These are phyloP conservation scores for Crioceris asparagi DNA, from an alignment of 2,888 invertebrate genomes.

Conservation along the genomic window DNA sequence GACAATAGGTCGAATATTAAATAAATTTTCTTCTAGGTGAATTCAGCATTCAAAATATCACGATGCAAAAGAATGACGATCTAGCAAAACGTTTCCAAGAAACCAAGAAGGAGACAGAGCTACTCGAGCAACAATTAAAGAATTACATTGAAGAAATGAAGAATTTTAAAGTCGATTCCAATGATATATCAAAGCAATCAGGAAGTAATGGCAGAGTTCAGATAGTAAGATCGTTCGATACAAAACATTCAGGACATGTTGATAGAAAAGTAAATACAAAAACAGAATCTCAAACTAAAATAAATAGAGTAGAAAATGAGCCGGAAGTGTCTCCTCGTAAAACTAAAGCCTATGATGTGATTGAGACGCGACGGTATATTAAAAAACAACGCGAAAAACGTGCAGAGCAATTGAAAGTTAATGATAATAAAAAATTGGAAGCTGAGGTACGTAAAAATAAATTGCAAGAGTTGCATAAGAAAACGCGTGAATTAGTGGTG, in stretches of 20 bases:
- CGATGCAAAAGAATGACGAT: constrained; percentile 13
- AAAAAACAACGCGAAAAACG: constrained; percentile 44
- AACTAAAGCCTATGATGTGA: constrained; percentile 38
- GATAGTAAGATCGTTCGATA: constrained; percentile 20
- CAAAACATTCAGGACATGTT: constrained; percentile 16
- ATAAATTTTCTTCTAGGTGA: too few species aligned
- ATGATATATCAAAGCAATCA: constrained; percentile 8
- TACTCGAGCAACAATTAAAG: constrained; percentile 31
- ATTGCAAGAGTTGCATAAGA: constrained; percentile 38
- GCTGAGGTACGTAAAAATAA: constrained; percentile 38
- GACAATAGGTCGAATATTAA: too few species aligned
- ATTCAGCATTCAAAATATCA: constrained; percentile 2
- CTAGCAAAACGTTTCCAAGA: constrained; percentile 26
- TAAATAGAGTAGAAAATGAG: constrained; percentile 4
- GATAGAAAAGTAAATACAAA: constrained; percentile 7
- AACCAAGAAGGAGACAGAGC: constrained; percentile 33
- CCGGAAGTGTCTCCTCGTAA: constrained; percentile 17
- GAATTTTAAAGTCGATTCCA: constrained; percentile 3
- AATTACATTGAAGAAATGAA: constrained; percentile 27
- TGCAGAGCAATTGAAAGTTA: constrained; percentile 32
- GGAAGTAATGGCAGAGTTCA: constrained; percentile 17
- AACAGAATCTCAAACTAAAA: constrained; percentile 7
- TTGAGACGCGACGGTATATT: constrained; percentile 45
- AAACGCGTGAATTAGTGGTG: constrained; percentile 37
- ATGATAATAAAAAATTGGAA: constrained; percentile 23